These are phyloP conservation scores for Tapera naevia DNA, from an alignment of 2,797 vertebrate species.

Conservation along the genomic window DNA sequence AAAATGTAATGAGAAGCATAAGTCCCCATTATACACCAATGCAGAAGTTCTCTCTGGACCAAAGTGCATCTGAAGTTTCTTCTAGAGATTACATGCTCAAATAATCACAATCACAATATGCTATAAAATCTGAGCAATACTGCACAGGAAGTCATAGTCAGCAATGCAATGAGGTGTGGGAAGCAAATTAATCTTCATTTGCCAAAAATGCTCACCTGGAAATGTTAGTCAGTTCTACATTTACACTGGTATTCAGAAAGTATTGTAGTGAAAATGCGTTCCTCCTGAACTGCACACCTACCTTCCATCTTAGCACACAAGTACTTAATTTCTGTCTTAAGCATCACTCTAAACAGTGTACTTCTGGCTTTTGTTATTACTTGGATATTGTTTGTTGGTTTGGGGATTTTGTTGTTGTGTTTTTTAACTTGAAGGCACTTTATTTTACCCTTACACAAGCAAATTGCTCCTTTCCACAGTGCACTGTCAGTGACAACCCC, in stretches of 20 bases:
- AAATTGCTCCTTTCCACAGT: not conserved
- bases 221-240: not conserved
- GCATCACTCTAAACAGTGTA: not conserved
- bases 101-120: not conserved
- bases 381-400: not conserved
- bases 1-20: not conserved
- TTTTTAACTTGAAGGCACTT: not conserved
- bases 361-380: not conserved
- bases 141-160: not conserved
- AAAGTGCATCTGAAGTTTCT: not conserved
- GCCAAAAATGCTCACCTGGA: not conserved
- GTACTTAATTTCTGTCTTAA: not conserved
- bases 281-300: conserved; percentile 8
- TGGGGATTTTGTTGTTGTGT: accelerated
- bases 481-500: not conserved
- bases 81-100: not conserved
- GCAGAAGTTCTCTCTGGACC: not conserved
- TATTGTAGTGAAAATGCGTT: conserved; percentile 22
- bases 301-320: not conserved
- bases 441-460: not conserved
- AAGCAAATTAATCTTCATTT: not conserved
- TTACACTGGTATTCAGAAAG: not conserved
- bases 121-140: not conserved
- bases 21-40: not conserved
- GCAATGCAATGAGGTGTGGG: not conserved